Conservation (phyloP, 2,113 vertebrate genomes). For the Chloroceryle aenea region DNA sequence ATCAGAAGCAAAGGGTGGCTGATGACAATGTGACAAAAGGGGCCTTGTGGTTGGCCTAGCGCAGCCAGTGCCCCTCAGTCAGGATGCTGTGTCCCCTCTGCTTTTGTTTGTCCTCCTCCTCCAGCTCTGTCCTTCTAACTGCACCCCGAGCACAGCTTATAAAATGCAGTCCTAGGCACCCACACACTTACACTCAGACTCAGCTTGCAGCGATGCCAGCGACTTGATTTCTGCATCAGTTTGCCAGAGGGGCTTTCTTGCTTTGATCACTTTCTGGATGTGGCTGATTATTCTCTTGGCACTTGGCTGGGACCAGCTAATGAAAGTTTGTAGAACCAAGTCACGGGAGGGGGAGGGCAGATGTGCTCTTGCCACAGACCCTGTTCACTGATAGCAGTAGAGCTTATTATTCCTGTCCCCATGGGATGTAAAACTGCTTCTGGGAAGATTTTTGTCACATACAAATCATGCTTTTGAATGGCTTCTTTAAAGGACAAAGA, state of each 20-base stretch:
- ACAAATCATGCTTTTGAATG: not conserved
- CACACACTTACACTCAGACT: not conserved
- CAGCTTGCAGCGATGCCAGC: not conserved
- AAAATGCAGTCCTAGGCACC: not conserved
- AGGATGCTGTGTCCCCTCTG: not conserved
- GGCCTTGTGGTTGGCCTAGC: not conserved
- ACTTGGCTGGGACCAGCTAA: not conserved
- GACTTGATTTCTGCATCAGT: not conserved
- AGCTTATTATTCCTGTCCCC: not conserved
- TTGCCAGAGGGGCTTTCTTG: not conserved
- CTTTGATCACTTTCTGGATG: not conserved
- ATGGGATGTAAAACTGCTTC: not conserved
- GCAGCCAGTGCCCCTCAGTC: not conserved
- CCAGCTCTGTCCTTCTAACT: not conserved
- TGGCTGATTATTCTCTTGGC: not conserved
- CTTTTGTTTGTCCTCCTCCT: not conserved
- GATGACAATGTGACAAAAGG: not conserved
- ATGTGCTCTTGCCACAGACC: not conserved
- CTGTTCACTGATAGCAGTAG: not conserved
- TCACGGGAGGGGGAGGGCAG: not conserved
- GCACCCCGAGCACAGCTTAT: not conserved
- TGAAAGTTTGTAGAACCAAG: not conserved
- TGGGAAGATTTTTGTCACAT: not conserved
- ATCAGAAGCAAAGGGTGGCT: not conserved
- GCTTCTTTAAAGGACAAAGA: not conserved